A percentile compares a stretch with the other conserved stretches of the same genome.
These are phyloP conservation scores for Macrophya alboannulata DNA, from an alignment of 2,888 invertebrate genomes.

Conservation along the genomic window DNA sequence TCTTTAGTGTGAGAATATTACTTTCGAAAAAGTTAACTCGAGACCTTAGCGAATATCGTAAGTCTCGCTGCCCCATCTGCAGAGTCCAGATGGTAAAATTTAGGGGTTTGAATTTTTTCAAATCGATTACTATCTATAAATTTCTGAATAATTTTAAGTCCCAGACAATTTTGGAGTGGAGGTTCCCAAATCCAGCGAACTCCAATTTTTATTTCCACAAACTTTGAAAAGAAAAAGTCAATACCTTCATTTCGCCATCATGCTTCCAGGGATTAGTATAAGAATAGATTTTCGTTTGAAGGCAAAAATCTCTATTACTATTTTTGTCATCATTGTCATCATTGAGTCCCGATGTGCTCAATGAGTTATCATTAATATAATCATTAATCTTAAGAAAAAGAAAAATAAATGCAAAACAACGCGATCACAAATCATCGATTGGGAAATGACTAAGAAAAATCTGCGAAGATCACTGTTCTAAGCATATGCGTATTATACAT, in stretches of 20 bases:
- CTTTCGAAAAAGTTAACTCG: slow-evolving; percentile 4
- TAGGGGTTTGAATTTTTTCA: background rate
- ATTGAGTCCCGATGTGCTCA: background rate
- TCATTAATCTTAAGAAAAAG: background rate
- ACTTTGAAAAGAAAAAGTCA: too few relatives aligned
- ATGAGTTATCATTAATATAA: too few relatives aligned
- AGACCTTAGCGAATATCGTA: background rate
- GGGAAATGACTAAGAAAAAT: background rate
- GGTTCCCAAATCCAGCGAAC: background rate
- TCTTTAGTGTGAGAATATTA: background rate
- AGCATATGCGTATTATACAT: background rate
- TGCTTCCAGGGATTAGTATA: background rate
- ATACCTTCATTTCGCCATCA: too few relatives aligned
- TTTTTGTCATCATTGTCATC: background rate
- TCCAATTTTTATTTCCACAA: background rate
- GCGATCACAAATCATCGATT: background rate
- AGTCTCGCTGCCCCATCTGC: background rate
- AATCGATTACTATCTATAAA: background rate
- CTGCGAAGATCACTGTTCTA: background rate
- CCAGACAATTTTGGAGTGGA: background rate
- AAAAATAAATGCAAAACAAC: background rate
- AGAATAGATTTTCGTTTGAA: background rate
- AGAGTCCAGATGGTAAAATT: background rate
- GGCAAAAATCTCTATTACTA: too few relatives aligned
- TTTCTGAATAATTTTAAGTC: background rate